These are phyloP conservation scores for Drosophila paramelanica DNA, from an alignment of 2,888 invertebrate genomes.

Conservation along the genomic window DNA sequence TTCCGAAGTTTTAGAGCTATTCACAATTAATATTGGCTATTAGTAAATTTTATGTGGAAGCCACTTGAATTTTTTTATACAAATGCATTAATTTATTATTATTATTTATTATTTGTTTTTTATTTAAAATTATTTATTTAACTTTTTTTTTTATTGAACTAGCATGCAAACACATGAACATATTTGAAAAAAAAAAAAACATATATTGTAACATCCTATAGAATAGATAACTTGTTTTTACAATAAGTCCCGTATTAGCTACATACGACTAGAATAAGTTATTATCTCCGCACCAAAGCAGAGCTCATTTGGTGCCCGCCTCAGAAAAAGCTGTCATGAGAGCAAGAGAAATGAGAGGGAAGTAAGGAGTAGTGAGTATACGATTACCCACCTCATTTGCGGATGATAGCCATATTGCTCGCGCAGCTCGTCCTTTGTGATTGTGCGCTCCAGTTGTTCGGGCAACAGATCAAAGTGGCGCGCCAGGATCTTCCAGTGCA, in stretches of 20 bases:
- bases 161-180: background rate
- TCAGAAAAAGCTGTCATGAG: conserved; percentile 7
- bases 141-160: too few relatives aligned
- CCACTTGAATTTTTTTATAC: background rate
- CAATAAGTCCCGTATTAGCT: background rate
- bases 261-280: background rate
- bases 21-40: too few relatives aligned
- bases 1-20: too few relatives aligned
- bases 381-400: conserved; percentile 51
- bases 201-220: background rate
- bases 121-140: too few relatives aligned
- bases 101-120: too few relatives aligned
- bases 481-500: conserved; percentile 54
- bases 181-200: background rate
- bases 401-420: conserved; percentile 57
- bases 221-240: background rate
- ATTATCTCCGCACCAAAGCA: background rate
- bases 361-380: background rate
- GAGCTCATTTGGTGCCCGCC: background rate
- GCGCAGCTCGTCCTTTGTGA: conserved; percentile 55
- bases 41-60: background rate
- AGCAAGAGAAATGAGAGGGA: background rate
- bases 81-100: background rate
- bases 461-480: conserved; percentile 54
- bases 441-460: conserved; percentile 55